A percentile compares a stretch with the other conserved stretches of the same genome.
Conservation (phyloP, 2,797 vertebrate genomes). For the Holocentrus rufus region DNA sequence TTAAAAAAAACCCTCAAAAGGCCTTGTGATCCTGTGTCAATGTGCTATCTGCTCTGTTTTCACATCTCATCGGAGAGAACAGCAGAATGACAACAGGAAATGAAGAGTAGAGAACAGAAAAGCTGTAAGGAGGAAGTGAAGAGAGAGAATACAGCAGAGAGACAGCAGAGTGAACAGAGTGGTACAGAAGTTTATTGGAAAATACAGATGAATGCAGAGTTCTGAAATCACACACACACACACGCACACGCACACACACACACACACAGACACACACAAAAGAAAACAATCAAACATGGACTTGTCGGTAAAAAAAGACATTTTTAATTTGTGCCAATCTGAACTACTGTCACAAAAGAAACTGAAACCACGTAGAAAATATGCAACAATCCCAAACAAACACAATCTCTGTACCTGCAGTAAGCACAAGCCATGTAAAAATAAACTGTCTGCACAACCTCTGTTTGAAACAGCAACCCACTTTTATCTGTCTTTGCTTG, state of each 20-base stretch:
- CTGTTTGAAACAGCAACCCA: neutral
- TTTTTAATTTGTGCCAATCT: slow-evolving; percentile 91
- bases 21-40: no score
- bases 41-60: no score
- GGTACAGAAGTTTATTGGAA: slow-evolving; percentile 95
- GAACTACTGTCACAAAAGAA: slow-evolving; percentile 91
- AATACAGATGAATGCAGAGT: slow-evolving; percentile 87
- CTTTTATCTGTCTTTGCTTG: slow-evolving; percentile 20
- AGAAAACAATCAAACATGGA: slow-evolving; percentile 86
- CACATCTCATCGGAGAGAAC: neutral
- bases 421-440: slow-evolving; percentile 32
- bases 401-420: slow-evolving; percentile 54
- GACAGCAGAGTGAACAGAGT: slow-evolving; percentile 91
- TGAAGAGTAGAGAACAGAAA: slow-evolving; percentile 4
- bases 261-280: slow-evolving; percentile 82
- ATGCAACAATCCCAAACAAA: slow-evolving; percentile 81
- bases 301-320: slow-evolving; percentile 93
- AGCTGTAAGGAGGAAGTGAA: slow-evolving; percentile 55
- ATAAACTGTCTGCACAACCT: slow-evolving; percentile 12
- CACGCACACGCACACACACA: slow-evolving; percentile 84
- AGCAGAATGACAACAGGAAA: neutral
- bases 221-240: slow-evolving; percentile 89
- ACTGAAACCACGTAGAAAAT: slow-evolving; percentile 92
- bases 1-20: no score
- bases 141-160: slow-evolving; percentile 84